Percentiles rank a stretch among this genome's conserved stretches.
Conservation (phyloP, 1,140 invertebrate genomes). For the Temnothorax longispinosus region DNA sequence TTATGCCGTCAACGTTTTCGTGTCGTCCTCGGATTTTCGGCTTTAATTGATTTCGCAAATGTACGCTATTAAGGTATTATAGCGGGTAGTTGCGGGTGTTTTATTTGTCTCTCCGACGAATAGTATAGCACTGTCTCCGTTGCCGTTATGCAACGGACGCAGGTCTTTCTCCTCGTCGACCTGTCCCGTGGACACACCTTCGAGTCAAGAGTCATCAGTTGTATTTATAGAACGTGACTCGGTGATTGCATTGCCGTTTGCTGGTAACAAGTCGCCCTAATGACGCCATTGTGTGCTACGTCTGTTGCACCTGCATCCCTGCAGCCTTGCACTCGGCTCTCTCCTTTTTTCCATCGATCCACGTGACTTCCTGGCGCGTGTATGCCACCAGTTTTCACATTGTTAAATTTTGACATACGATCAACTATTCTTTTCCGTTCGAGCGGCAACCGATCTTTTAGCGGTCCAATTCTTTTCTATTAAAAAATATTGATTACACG, state of each 20-base stretch:
- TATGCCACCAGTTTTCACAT: not conserved
- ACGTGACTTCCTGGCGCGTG: slow-evolving; percentile 23
- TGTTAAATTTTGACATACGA: slow-evolving; percentile 20
- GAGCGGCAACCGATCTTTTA: too few species aligned
- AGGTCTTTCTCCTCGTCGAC: slow-evolving; percentile 56
- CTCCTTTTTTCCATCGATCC: slow-evolving; percentile 28
- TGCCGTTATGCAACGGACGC: slow-evolving; percentile 7
- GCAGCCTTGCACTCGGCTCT: not conserved
- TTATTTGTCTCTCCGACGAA: slow-evolving; percentile 1
- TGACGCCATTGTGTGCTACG: slow-evolving; percentile 73
- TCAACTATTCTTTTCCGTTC: not conserved
- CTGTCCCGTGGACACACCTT: slow-evolving; percentile 66
- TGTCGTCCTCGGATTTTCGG: not conserved
- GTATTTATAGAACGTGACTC: slow-evolving; percentile 79
- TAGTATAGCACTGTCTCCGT: not conserved
- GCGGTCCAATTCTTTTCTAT: not conserved
- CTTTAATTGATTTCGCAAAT: not conserved
- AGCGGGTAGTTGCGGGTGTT: too few species aligned
- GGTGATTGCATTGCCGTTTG: slow-evolving; percentile 73
- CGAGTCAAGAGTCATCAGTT: slow-evolving; percentile 71
- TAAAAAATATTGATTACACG: not conserved
- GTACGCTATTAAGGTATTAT: not conserved
- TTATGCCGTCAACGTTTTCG: not conserved
- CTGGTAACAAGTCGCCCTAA: slow-evolving; percentile 72
- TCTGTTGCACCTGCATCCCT: slow-evolving; percentile 70